A percentile compares a stretch with the other conserved stretches of the same genome.
Conservation (phyloP, 2,888 invertebrate genomes). For the Oscheius sp. region DNA sequence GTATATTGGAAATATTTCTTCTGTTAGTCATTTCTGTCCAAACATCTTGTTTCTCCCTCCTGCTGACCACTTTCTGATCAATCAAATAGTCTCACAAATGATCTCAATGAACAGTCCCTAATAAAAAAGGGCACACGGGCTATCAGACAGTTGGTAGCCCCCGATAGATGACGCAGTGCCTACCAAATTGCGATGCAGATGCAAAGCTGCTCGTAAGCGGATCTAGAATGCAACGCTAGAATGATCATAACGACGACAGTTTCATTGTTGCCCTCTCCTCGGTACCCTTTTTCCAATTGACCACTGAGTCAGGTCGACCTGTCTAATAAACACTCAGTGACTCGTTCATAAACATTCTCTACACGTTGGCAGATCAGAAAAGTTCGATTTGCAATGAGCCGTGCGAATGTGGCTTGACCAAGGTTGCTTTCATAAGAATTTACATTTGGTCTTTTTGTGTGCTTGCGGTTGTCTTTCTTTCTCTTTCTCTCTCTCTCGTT, state of each 20-base stretch:
- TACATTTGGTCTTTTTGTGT: background rate
- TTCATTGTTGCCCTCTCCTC: conserved; percentile 20
- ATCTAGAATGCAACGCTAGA: conserved; percentile 21
- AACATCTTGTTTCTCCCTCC: background rate
- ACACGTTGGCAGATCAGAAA: background rate
- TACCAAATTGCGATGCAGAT: conserved; percentile 19
- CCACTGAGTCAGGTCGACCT: background rate
- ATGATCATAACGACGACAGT: conserved; percentile 25
- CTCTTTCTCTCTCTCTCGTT: background rate
- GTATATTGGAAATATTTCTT: conserved; percentile 1
- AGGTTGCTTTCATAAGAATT: background rate
- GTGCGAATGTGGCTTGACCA: too few relatives aligned
- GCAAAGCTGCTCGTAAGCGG: conserved; percentile 25
- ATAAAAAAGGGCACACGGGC: background rate
- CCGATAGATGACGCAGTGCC: background rate
- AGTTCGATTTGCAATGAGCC: background rate
- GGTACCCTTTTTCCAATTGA: background rate
- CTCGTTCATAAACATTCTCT: background rate
- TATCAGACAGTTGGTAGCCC: background rate
- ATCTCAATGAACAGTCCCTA: background rate
- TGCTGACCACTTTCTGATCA: background rate
- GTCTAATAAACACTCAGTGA: background rate
- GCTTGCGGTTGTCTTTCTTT: conserved; percentile 3
- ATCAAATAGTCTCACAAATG: background rate
- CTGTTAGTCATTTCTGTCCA: background rate